Evolutionary conservation across 2,797 vertebrate species (phyloP), one percentile per base, ranked within the genome.

Genomic region (Mormyrops attenuatus): DNA sequence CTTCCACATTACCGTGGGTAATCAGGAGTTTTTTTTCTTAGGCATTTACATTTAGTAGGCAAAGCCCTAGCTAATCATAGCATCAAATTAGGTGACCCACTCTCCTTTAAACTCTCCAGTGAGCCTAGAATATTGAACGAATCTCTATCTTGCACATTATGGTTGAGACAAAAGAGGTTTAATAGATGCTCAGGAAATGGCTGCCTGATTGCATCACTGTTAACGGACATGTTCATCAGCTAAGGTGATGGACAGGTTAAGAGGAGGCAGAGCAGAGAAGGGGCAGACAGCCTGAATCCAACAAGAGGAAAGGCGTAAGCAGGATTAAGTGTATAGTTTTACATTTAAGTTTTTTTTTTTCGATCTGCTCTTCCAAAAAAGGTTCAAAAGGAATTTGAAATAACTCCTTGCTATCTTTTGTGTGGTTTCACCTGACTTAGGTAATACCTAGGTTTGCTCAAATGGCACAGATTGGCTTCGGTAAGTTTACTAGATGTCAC

Each of bases 141-240:
- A 15, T 41, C 9, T 87, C 47, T 55, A 55, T 57, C 8, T 53
- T 87, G 52, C 26, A 26, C 49, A 50, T 87, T 86, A 20, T 34
- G 84, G 47, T 52, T 53, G 84, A 53, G 49, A 53, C 26, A 30
- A 86, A 53, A 26, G 84, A 26, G 13, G 50, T 86, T 86, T 86
- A 86, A 86, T 86, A 86, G 80, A 49, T 84, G 80, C 80, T 84
- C 80, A 84, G 80, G 80, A 84, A 84, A 49, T 84, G 80, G 80
- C 41, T 84, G 38, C 80, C 41, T 84, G 80, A 84, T 84, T 84
- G 80, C 80, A 84, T 84, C 80, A 84, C 80, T 44, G 80, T 84
- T 84, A 84, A 22, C 8, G 7, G 80, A 84, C 80, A 49, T 84
- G 84, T 86, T 86, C 84, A 86, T 86, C 84, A 86, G 49, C 22